Conservation (phyloP, 2,113 vertebrate species). For the Rhinopithecus roxellana region DNA sequence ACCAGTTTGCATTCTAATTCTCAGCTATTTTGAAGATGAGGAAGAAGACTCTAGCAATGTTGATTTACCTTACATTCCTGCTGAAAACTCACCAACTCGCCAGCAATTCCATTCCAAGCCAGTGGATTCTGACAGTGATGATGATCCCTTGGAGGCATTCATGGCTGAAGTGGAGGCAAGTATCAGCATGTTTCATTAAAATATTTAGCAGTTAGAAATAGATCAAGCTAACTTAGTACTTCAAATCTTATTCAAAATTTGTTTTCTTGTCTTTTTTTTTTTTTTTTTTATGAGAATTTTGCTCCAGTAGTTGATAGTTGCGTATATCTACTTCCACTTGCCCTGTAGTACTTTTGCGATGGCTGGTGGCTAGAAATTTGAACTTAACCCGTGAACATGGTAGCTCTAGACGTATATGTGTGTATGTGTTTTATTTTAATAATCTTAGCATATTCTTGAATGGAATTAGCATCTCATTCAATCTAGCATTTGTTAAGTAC, state of each 20-base stretch:
- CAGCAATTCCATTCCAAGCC: constrained; percentile 92
- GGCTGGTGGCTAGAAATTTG: background rate
- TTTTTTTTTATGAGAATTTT: background rate
- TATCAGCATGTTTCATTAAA: background rate
- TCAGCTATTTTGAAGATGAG: constrained; percentile 98
- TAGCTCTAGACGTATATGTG: background rate
- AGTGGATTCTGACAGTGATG: constrained; percentile 95
- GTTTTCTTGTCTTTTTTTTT: background rate
- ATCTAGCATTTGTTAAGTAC: background rate
- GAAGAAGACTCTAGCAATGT: constrained; percentile 95
- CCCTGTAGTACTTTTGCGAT: background rate
- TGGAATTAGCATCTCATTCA: background rate
- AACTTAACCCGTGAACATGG: background rate
- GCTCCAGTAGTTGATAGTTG: background rate
- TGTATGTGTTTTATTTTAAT: background rate
- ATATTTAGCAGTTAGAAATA: background rate
- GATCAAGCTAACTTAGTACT: background rate
- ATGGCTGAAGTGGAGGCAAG: constrained; percentile 99
- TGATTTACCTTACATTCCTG: constrained; percentile 97
- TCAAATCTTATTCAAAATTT: background rate
- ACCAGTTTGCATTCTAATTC: constrained; percentile 29
- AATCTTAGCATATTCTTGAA: constrained; percentile 22
- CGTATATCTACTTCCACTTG: background rate
- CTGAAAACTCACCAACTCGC: constrained; percentile 97
- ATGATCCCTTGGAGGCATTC: constrained; percentile 97